A percentile compares a stretch with the other conserved stretches of the same genome.
phyloP scores from a whole-genome alignment of 2,888 invertebrate species.

The Chalcosyrphus nemorum region DNA sequence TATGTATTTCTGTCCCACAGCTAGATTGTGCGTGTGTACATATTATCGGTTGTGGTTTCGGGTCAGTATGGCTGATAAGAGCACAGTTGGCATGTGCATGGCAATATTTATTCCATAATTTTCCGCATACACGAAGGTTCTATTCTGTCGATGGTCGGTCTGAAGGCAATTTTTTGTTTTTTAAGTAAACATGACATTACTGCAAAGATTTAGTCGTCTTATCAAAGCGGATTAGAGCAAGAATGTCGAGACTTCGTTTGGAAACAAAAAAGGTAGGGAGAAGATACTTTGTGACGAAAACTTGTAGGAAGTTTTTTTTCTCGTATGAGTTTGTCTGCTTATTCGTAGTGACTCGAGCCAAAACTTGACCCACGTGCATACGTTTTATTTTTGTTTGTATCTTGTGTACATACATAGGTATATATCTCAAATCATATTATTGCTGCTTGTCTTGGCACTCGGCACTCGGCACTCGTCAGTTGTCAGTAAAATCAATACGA shows the following conservation, averaged over 20 bases:
- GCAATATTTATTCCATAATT: neutral
- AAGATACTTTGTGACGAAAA: neutral
- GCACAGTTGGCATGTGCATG: neutral
- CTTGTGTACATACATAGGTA: neutral
- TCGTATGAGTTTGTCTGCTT: slow-evolving; percentile 10
- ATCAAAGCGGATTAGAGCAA: slow-evolving; percentile 29
- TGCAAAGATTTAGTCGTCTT: neutral
- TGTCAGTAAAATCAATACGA: slow-evolving; percentile 28
- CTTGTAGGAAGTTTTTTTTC: slow-evolving; percentile 11
- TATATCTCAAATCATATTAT: neutral
- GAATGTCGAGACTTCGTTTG: neutral
- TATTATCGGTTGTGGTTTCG: neutral
- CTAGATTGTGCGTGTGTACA: neutral
- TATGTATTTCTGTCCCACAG: slow-evolving; percentile 3
- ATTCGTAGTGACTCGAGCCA: slow-evolving; percentile 23
- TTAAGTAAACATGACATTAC: neutral
- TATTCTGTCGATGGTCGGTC: neutral
- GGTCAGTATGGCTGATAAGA: slow-evolving; percentile 1
- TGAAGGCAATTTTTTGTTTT: neutral
- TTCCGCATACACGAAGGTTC: neutral
- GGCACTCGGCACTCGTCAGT: no score
- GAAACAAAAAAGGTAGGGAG: neutral
- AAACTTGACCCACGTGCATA: slow-evolving; percentile 33
- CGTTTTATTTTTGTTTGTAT: slow-evolving; percentile 3
- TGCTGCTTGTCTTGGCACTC: slow-evolving; percentile 4